Conservation (phyloP, 1,140 invertebrate species). For the Fopius arisanus region DNA sequence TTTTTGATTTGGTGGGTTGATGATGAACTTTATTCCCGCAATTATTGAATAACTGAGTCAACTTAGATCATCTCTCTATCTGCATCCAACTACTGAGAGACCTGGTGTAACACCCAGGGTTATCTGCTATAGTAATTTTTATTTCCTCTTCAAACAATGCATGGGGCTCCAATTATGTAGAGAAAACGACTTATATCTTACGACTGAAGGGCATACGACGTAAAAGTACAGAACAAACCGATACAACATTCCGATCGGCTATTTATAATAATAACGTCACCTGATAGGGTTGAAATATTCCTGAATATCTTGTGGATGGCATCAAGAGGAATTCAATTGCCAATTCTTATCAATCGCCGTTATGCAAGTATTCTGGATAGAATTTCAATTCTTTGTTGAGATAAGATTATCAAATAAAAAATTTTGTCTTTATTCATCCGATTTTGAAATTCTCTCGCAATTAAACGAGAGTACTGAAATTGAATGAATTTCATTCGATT, state of each 20-base stretch:
- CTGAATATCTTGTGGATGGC: no score
- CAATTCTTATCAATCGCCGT: no score
- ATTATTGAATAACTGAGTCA: background rate
- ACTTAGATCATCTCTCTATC: background rate
- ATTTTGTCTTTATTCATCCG: no score
- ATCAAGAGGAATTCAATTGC: no score
- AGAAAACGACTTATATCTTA: background rate
- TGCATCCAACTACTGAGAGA: background rate
- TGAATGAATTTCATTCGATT: no score
- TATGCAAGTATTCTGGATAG: no score
- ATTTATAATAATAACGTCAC: background rate
- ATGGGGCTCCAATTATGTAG: background rate
- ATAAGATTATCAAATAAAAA: no score
- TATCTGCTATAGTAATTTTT: background rate
- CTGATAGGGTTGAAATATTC: no score
- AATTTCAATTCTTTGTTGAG: no score
- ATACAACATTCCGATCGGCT: background rate
- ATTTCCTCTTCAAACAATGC: background rate
- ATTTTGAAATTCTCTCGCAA: no score
- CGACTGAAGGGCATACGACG: background rate
- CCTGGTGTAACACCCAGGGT: background rate
- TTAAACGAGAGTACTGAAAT: no score
- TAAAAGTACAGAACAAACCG: background rate
- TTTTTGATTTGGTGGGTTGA: background rate
- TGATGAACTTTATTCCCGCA: background rate